Percentiles rank a stretch among this genome's conserved stretches.
Conservation (phyloP, 2,113 vertebrate species). For the Hemichromis elongatus region DNA sequence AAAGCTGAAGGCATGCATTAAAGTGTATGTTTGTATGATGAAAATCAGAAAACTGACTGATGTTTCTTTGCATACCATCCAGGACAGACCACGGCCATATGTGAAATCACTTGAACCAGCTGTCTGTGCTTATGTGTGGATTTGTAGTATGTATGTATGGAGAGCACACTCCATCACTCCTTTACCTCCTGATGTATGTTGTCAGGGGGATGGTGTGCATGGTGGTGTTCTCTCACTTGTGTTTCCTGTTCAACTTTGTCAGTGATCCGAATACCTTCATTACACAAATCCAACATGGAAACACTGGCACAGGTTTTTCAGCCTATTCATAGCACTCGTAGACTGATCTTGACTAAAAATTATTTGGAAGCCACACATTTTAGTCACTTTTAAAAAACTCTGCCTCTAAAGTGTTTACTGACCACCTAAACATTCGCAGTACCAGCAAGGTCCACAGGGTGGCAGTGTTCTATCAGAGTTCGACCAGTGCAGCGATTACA, state of each 20-base stretch:
- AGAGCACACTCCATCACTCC: neutral
- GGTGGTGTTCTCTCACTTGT: neutral
- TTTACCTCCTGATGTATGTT: conserved; percentile 24
- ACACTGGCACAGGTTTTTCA: neutral
- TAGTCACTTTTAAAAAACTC: neutral
- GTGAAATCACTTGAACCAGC: conserved; percentile 26
- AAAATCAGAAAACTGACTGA: neutral
- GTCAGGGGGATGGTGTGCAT: neutral
- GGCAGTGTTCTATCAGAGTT: conserved; percentile 45
- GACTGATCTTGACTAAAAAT: neutral
- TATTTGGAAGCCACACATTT: neutral
- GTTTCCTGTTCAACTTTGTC: conserved; percentile 7
- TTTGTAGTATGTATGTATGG: neutral
- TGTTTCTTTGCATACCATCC: neutral
- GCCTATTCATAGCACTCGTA: neutral
- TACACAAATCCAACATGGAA: neutral
- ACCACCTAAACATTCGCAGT: neutral
- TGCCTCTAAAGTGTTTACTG: neutral
- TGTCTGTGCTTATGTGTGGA: conserved; percentile 48
- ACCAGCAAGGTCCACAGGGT: conserved; percentile 30
- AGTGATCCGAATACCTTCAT: neutral
- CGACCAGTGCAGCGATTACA: neutral
- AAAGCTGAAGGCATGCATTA: neutral
- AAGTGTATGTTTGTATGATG: neutral
- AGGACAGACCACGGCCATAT: conserved; percentile 14